Conservation (phyloP, 2,797 vertebrate genomes). For the Sebastes steindachneri region DNA sequence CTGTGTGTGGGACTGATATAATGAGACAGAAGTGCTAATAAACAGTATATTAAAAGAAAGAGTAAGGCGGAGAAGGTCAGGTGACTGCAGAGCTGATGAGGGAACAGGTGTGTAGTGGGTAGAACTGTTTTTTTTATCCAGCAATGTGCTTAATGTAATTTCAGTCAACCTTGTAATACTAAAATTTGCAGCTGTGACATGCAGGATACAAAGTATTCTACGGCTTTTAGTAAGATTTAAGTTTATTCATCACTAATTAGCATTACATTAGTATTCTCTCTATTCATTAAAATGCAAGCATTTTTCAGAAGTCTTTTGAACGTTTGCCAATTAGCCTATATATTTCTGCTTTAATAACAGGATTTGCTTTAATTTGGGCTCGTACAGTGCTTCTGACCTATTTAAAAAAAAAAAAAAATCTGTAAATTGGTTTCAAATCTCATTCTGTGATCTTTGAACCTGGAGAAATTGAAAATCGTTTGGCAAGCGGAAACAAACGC, state of each 20-base stretch:
- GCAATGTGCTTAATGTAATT: constrained; percentile 12
- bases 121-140: background rate
- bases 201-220: constrained; percentile 4
- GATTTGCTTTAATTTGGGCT: constrained; percentile 29
- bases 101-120: no score
- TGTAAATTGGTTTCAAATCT: constrained; percentile 54
- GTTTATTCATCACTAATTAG: constrained; percentile 39
- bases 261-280: constrained; percentile 39
- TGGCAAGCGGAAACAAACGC: constrained; percentile 26
- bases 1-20: no score
- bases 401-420: constrained; percentile 45
- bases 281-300: constrained; percentile 43
- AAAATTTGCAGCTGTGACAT: constrained; percentile 5
- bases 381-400: constrained; percentile 18
- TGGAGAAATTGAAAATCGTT: constrained; percentile 50
- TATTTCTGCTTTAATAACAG: constrained; percentile 46
- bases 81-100: no score
- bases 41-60: no score
- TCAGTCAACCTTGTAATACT: background rate
- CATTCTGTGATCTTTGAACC: constrained; percentile 57
- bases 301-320: constrained; percentile 31
- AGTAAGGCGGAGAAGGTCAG: no score
- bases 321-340: constrained; percentile 45
- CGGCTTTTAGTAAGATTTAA: constrained; percentile 11
- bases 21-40: no score